Conservation (phyloP, 1,140 invertebrate genomes). For the Sarcophaga peregrina region DNA sequence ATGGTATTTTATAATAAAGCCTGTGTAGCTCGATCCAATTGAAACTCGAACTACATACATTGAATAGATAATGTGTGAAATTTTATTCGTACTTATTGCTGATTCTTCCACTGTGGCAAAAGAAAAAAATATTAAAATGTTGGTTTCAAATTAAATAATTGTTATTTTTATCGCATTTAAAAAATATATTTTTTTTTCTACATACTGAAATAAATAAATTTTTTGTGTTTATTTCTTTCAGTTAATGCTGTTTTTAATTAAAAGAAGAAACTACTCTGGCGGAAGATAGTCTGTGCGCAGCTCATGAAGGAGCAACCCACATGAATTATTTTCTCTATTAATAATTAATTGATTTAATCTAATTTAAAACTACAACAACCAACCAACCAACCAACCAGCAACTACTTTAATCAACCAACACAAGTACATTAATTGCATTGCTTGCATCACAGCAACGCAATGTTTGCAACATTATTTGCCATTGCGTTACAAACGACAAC, state of each 20-base stretch:
- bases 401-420: neutral
- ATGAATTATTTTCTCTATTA: neutral
- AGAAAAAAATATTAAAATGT: too few species aligned
- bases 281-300: neutral
- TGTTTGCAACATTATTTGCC: too few species aligned
- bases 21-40: too few species aligned
- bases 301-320: neutral
- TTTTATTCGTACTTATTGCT: too few species aligned
- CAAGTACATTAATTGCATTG: neutral
- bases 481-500: neutral
- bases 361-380: neutral
- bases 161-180: too few species aligned
- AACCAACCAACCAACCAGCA: neutral
- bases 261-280: neutral
- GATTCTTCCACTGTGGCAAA: too few species aligned
- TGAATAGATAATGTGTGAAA: too few species aligned
- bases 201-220: too few species aligned
- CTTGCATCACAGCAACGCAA: neutral
- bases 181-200: too few species aligned
- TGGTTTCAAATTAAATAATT: too few species aligned
- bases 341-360: slow-evolving; percentile 12
- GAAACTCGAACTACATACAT: too few species aligned
- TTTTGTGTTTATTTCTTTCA: neutral
- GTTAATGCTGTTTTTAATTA: neutral
- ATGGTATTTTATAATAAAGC: too few species aligned